Base-by-base conservation (phyloP, 1,140 invertebrate genomes). In the Bombyx mandarina region DNA sequence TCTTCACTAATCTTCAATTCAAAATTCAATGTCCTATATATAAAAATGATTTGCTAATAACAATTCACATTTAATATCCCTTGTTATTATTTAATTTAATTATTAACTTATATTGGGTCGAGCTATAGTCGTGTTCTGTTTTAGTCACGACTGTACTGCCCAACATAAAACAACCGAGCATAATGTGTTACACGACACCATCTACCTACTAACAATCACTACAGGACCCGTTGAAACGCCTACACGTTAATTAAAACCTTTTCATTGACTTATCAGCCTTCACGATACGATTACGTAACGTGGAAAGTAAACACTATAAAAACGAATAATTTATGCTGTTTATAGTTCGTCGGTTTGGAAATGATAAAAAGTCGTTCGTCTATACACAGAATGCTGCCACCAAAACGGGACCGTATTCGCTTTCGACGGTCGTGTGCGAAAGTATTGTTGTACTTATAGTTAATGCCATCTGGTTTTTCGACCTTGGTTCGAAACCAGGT, bases 351-450 rank as follows among this genome's bases (percentile, higher is more conserved):
- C 70, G 70, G 74, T 79, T 80, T 66, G 72, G 73, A 80, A 77
- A 77, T 71, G 69, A 77, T 66, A 84, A 80, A 81, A 83, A 83
- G 75, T 78, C 61, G 77, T 77, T 73, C 65, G 79, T 57, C 63
- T 65, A 66, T 74, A 69, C 68, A 70, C 73, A 73, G 78, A 82
- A 84, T 82, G 74, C 75, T 69, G 61, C 72, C 76, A 67, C 77
- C 73, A 72, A 68, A 63, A 72, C 74, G 73, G 74, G 58, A 53
- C 61, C 59, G 57, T 65, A 72, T 77, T 83, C 78, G 77, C 77
- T 84, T 84, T 80, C 76, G 63, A 69, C 62, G 62, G 73, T 70
- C 70, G 73, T 77, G 69, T 67, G 69, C 66, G 76, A 77, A 74
- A 76, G 75, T 76, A 71, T 57, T 10, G n/a, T 8, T 9, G 43